Evolutionary conservation across 2,113 vertebrate genomes (phyloP), one percentile per base, ranked within the genome.

Genomic region (Pangasianodon hypophthalmus): DNA sequence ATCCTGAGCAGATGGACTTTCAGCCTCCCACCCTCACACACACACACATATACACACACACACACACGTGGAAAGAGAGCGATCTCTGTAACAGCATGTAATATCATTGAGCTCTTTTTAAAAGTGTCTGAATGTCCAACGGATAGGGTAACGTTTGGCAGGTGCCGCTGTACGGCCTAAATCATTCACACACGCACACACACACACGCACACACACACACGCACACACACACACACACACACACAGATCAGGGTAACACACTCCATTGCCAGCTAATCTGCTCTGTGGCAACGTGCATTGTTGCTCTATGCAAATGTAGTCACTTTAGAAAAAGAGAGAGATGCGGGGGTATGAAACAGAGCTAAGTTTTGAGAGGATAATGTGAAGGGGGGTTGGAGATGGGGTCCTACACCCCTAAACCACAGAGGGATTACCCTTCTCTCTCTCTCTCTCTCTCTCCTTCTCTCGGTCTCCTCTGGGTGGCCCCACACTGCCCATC

Each of bases 391-490:
- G 89, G 89, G 88, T 82, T 86, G 81, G 85, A 85, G 71, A 86
- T 62, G 88, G 90, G 89, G 89, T 82, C 79, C 87, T 80, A 87
- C 69, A 90, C 89, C 91, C 90, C 90, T 87, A 83, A 88, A 92
- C 89, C 86, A 90, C 89, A 97, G 98, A 97, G 96, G 98, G 98
- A 99, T 99, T 99, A 98, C 97, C 96, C 94, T 95, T 96, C 87
- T 86, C 87, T 90, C 87, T 87, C 85, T 82, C 85, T 84, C 82
- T 84, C 48, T 56, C 81, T 84, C 80, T 58, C 52, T 85, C 97
- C 97, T 97, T 98, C 97, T 96, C 96, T 97, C 97, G 93, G 96
- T 97, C 97, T 98, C 97, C 98, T 97, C 97, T 95, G 98, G 98
- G 97, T 99, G 98, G 98, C 97, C 98, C 97, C 96, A 88, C 89